Evolutionary conservation across 2,888 invertebrate genomes (phyloP), one percentile per base, ranked within the genome.

Genomic region (Melanostoma scalare): DNA sequence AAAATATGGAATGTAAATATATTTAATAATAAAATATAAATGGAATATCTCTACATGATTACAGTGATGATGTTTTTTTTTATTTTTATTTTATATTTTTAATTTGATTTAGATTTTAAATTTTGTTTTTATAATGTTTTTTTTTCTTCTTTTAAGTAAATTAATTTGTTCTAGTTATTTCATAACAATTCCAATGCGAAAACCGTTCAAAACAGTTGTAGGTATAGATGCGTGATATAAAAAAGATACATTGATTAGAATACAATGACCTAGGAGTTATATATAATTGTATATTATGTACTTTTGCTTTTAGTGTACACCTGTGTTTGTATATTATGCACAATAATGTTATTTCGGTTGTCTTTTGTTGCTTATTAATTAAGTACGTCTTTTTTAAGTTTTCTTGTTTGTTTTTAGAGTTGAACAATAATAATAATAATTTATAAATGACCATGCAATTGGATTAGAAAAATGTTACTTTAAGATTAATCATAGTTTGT

Each of bases 391-490:
- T 85, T 82, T 55, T 63, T 36, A 63, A 50, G 48, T 20, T 76
- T 65, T 9, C 9, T 36, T 44, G 20, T 63, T 65, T 50, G 38
- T 65, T 53, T 36, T 40, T 50, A 69, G 31, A 55, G 61, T 80
- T 56, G 60, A 72, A 58, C 56, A 60, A 68, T 73, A 82, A 38
- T 46, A 55, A 68, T 69, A 69, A 76, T 73, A 77, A 58, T 85
- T 85, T 80, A 80, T 68, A 74, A 79, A 67, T 79, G 50, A 84
- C 67, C 84, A 75, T 85, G 81, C 81, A 78, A 69, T 75, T 79
- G 91, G 85, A 87, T 90, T 68, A 89, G 88, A 89, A 91, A 92
- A 87, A 92, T 85, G 86, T 86, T 88, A 89, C 30, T 85, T 86
- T 85, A 89, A 91, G 85, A 35, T 85, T 53, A 90, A 88, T 52